Base-by-base conservation (phyloP, 2,888 invertebrate genomes). In the Fissipunctia ypsillon region DNA sequence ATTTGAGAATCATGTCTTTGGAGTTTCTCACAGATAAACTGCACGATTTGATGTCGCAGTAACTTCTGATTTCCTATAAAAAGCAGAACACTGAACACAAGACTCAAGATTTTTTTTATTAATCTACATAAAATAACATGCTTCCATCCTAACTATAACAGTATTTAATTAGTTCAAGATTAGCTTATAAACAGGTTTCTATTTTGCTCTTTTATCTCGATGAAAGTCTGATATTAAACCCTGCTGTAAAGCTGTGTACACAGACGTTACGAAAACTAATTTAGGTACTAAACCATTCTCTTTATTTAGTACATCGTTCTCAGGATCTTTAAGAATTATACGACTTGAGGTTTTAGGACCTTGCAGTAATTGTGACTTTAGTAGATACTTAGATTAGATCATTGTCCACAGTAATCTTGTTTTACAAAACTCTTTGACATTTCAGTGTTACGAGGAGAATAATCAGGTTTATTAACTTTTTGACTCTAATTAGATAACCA, bases 271-370 rank as follows among this genome's bases (percentile, higher is more conserved):
- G 10, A 54, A 71, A 81, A 67, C 59, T 71, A 69, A 71, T 76
- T 78, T 61, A 73, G 61, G 16, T 66, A 54, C 38, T 73, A 67
- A 72, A 75, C 63, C 38, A 68, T 74, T 76, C 69, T 63, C 41
- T 84, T 81, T 68, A 74, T 83, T 72, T 52, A 63, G 57, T 16
- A 41, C 59, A 68, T 81, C 48, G 43, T 74, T 79, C n/a, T 68
- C 63, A 69, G 56, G 74, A 67, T 78, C 22, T 67, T 72, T 69
- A 75, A 76, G 64, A 54, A 76, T 84, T 67, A 79, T 71, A 75
- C 69, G 66, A 61, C 76, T 74, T 75, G 66, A 56, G 72, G 61
- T 70, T 81, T 78, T 59, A 84, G 57, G 35, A 60, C 65, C 35
- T 45, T 45, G 63, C 52, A 63, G 56, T 74, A 67, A 69, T 66